Conservation (phyloP, 1,140 invertebrate species). For the Venustaconcha ellipsiformis region DNA sequence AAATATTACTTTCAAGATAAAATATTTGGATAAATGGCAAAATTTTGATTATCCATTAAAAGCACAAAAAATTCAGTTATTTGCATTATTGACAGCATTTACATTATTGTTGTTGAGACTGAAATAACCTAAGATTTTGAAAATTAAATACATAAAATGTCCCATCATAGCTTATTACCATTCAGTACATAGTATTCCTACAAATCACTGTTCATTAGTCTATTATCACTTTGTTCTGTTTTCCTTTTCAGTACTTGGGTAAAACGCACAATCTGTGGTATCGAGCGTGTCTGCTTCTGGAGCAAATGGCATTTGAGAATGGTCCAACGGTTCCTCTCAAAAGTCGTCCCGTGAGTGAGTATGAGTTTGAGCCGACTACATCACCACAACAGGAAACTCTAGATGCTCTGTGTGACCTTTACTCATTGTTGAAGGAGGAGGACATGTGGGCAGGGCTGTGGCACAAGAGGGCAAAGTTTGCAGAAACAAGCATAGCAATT, state of each 20-base stretch:
- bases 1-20: no score
- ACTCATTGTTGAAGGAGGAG: constrained; percentile 89
- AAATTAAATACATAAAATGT: no score
- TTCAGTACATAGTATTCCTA: no score
- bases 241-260: constrained; percentile 79
- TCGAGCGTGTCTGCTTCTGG: constrained; percentile 86
- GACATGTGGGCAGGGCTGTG: constrained; percentile 96
- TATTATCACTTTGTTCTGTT: constrained; percentile 1
- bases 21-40: no score
- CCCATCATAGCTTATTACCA: no score
- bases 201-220: no score
- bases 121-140: no score
- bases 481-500: constrained; percentile 90
- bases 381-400: constrained; percentile 78
- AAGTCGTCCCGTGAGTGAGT: constrained; percentile 57
- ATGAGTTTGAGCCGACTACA: constrained; percentile 64
- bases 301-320: constrained; percentile 85
- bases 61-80: no score
- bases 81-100: no score
- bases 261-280: constrained; percentile 98
- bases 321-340: constrained; percentile 42
- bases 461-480: constrained; percentile 91
- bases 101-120: no score
- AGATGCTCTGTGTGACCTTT: constrained; percentile 87
- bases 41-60: no score